Evolutionary conservation across 2,113 vertebrate genomes (phyloP).

Genomic region (Ardeotis arabs): DNA sequence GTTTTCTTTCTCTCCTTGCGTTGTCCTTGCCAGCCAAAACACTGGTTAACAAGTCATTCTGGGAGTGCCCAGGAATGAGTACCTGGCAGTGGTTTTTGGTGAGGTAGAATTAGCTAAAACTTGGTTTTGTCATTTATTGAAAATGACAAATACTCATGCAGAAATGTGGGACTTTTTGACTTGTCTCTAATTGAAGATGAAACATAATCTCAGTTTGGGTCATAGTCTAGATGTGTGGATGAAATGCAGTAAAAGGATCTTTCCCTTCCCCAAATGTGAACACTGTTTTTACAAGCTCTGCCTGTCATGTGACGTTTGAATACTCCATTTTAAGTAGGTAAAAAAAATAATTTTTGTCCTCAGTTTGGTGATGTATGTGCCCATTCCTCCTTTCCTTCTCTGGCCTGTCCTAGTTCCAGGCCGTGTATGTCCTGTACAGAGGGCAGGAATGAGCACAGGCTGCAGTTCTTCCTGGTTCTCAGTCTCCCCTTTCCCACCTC

Average conservation of each 20-base stretch:
- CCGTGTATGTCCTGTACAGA: fast-evolving
- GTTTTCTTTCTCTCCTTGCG: neutral
- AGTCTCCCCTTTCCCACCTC: neutral
- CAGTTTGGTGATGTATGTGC: neutral
- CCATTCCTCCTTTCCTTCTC: neutral
- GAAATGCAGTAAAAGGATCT: neutral
- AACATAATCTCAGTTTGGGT: neutral
- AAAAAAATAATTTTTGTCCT: neutral
- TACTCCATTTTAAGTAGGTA: neutral
- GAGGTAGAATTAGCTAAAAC: neutral
- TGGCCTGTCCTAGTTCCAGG: neutral
- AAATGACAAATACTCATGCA: neutral
- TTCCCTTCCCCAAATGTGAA: neutral
- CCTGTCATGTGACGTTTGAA: neutral
- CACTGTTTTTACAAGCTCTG: neutral
- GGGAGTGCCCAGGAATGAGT: neutral
- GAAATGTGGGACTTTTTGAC: neutral
- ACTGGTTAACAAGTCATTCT: neutral
- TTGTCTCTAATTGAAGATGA: neutral
- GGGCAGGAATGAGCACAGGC: neutral
- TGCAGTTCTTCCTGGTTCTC: neutral
- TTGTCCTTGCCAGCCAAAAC: neutral
- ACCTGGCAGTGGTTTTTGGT: neutral
- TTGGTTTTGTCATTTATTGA: neutral
- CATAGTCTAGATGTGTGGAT: neutral